phyloP scores from a whole-genome alignment of 2,888 invertebrate genomes.

The Trichogramma evanescens region DNA sequence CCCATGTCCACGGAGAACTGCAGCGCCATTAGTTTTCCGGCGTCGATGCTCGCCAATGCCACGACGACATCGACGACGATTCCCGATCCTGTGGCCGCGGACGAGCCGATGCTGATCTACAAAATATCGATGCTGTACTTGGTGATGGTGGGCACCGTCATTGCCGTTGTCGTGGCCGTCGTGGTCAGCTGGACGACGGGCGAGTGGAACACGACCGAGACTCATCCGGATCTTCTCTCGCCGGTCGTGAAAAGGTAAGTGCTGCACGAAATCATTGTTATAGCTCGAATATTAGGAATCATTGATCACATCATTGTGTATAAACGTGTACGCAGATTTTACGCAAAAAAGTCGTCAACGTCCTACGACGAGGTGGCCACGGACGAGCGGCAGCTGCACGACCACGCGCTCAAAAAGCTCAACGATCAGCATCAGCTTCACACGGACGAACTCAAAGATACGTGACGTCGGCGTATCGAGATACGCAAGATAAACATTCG shows the following conservation, averaged over 20 bases:
- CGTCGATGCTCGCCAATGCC: constrained; percentile 24
- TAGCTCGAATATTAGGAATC: too few species aligned
- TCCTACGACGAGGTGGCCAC: too few species aligned
- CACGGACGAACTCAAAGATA: too few species aligned
- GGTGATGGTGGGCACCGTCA: constrained; percentile 55
- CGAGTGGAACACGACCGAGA: constrained; percentile 48
- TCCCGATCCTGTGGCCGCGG: constrained; percentile 15
- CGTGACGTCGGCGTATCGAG: too few species aligned
- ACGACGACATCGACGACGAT: constrained; percentile 14
- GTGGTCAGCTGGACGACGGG: constrained; percentile 57
- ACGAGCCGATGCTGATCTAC: constrained; percentile 50
- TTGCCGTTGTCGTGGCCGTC: constrained; percentile 53
- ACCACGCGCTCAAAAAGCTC: too few species aligned
- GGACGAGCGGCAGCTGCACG: too few species aligned
- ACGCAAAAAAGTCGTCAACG: too few species aligned
- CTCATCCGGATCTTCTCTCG: constrained; percentile 56
- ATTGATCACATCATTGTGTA: too few species aligned
- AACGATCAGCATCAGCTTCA: too few species aligned
- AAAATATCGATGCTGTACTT: constrained; percentile 64
- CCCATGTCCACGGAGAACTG: constrained; percentile 29
- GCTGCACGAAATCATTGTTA: too few species aligned
- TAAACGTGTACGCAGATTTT: too few species aligned
- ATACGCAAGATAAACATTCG: too few species aligned
- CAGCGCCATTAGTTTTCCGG: background rate
- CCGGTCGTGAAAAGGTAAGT: constrained; percentile 50